Percentiles rank a stretch among this genome's conserved stretches.
These are phyloP conservation scores for Harpagoxenus sublaevis DNA, from an alignment of 2,888 invertebrate species.

Conservation along the genomic window DNA sequence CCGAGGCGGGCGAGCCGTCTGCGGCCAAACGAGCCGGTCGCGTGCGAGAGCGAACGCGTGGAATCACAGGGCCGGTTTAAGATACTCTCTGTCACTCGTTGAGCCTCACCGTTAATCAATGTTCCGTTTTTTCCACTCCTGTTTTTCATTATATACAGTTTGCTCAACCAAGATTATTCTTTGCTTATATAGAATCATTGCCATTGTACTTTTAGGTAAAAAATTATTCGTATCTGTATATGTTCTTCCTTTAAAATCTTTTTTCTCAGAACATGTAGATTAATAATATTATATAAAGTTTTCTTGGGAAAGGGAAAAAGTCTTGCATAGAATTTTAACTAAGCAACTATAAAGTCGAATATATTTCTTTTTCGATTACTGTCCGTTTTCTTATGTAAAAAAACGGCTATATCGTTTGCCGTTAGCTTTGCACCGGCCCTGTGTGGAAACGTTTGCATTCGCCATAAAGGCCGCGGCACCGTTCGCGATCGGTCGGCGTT, in stretches of 20 bases:
- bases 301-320: neutral
- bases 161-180: neutral
- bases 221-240: neutral
- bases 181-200: neutral
- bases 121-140: neutral
- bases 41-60: conserved; percentile 44
- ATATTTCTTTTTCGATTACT: neutral
- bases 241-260: neutral
- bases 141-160: neutral
- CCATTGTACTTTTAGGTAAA: neutral
- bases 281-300: neutral
- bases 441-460: conserved; percentile 26
- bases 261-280: neutral
- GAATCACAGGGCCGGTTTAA: conserved; percentile 34
- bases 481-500: conserved; percentile 48
- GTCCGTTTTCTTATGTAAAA: neutral
- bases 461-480: conserved; percentile 39
- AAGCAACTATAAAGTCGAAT: neutral
- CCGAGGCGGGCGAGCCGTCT: conserved; percentile 2
- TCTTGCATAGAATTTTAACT: neutral
- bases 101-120: neutral
- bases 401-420: neutral
- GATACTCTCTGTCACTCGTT: neutral
- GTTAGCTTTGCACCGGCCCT: conserved; percentile 19
- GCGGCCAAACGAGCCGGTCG: conserved; percentile 47